Base-by-base conservation (phyloP, 2,888 invertebrate genomes). In the Camptogramma bilineatum region DNA sequence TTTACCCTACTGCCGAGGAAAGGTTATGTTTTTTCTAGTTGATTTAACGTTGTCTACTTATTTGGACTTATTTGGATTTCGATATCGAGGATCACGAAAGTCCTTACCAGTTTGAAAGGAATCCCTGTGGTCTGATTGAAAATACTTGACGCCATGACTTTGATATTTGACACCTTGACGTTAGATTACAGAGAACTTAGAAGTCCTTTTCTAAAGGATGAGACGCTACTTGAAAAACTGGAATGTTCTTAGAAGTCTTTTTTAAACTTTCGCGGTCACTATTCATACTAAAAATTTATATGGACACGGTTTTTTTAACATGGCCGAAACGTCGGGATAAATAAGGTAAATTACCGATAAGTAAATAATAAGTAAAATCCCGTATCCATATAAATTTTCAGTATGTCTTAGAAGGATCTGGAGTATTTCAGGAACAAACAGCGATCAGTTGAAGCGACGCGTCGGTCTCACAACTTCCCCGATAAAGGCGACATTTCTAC, bases 401-500 rank as follows among this genome's bases (percentile, higher is more conserved):
- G n/a, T n/a, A n/a, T n/a, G n/a, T n/a, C n/a, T n/a, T n/a, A 8
- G 4, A 28, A 2, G 7, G 28, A 7, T 28, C 5, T 28, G 28
- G 28, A 28, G 0, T 28, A 0, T 28, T 3, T 5, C 7, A 28
- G 28, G 7, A 28, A 28, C 28, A 5, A n/a, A 28, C 28, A 28
- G 24, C 2, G 2, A 4, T 8, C 28, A 28, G 28, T 28, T 28
- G 28, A 4, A 2, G 28, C 28, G 28, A 28, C 28, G 34, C 13
- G 13, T 39, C 13, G 34, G 13, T 9, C 34, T 13, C 34, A 39
- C 54, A 9, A 47, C 55, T 48, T 19, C 16, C 4, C 46, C 46
- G 47, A 55, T 55, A 55, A 55, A 31, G 18, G 2, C 48, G 16
- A 56, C 48, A 1, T 56, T 47, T 17, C 55, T 48, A 56, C 34